Conservation (phyloP, 2,113 vertebrate genomes). For the Scophthalmus maximus region DNA sequence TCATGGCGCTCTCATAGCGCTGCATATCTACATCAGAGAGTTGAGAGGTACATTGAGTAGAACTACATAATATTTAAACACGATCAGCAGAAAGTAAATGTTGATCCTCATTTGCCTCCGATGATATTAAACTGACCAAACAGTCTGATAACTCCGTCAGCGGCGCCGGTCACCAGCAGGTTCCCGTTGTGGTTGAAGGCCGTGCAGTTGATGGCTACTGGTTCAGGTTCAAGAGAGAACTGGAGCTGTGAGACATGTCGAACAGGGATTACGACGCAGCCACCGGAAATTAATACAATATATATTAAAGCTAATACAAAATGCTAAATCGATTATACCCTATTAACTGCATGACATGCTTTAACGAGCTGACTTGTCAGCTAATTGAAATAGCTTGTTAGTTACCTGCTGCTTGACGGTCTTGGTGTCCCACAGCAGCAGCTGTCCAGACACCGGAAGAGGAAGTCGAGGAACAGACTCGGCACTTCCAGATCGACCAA, state of each 20-base stretch:
- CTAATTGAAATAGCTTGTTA: not conserved
- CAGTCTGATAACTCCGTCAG: slow-evolving; percentile 92
- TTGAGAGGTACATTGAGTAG: not conserved
- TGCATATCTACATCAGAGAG: slow-evolving; percentile 90
- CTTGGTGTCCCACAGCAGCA: slow-evolving; percentile 98
- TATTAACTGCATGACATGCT: too few species aligned
- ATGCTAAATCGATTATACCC: too few species aligned
- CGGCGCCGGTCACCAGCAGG: slow-evolving; percentile 94
- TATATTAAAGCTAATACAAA: too few species aligned
- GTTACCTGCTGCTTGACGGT: slow-evolving; percentile 96
- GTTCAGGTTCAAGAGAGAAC: slow-evolving; percentile 93
- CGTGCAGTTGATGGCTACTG: slow-evolving; percentile 95
- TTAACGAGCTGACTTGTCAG: too few species aligned
- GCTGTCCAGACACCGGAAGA: slow-evolving; percentile 84
- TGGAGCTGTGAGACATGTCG: slow-evolving; percentile 84
- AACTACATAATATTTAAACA: not conserved
- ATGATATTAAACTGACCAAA: slow-evolving; percentile 90
- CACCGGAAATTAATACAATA: too few species aligned
- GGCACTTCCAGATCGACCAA: slow-evolving; percentile 51
- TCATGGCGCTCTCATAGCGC: slow-evolving; percentile 95
- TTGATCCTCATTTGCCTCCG: too few species aligned
- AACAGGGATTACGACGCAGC: not conserved
- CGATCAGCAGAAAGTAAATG: too few species aligned
- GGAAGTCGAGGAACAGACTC: slow-evolving; percentile 66
- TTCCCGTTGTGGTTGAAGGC: slow-evolving; percentile 98